Evolutionary conservation across 2,797 vertebrate genomes (phyloP).

Genomic region (Craterocephalus amniculus): DNA sequence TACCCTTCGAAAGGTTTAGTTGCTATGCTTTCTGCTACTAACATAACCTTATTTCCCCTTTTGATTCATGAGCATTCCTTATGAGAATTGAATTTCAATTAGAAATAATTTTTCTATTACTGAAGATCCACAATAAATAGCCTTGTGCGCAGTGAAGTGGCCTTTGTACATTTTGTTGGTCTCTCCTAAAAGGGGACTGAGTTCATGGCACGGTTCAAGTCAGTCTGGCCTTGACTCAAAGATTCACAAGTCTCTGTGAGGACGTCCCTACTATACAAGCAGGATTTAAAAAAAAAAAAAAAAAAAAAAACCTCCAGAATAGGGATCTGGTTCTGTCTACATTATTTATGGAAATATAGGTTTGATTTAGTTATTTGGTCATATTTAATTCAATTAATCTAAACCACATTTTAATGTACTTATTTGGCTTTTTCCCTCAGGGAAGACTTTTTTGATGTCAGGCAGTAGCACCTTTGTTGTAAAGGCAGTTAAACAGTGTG

Average conservation of each 20-base stretch:
- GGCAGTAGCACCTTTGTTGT: background rate
- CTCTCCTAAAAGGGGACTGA: background rate
- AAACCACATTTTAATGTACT: background rate
- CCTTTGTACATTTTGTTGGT: background rate
- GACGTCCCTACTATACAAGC: background rate
- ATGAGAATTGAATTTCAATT: constrained; percentile 4
- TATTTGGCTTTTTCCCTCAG: background rate
- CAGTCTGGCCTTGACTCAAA: background rate
- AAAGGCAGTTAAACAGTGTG: background rate
- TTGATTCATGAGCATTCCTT: background rate
- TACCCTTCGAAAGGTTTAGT: background rate
- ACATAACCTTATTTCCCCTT: background rate
- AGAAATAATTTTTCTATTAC: background rate
- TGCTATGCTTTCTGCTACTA: background rate
- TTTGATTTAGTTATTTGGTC: background rate
- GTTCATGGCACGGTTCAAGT: background rate
- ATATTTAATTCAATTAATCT: background rate
- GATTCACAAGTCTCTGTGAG: background rate
- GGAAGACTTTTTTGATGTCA: background rate
- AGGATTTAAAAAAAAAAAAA: no score
- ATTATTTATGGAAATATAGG: background rate
- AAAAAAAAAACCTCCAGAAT: background rate
- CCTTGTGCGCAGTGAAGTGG: constrained; percentile 2
- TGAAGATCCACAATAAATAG: background rate
- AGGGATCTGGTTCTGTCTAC: background rate